phyloP scores from a whole-genome alignment of 1,140 invertebrate species.

The Pemphigus obesinymphae region DNA sequence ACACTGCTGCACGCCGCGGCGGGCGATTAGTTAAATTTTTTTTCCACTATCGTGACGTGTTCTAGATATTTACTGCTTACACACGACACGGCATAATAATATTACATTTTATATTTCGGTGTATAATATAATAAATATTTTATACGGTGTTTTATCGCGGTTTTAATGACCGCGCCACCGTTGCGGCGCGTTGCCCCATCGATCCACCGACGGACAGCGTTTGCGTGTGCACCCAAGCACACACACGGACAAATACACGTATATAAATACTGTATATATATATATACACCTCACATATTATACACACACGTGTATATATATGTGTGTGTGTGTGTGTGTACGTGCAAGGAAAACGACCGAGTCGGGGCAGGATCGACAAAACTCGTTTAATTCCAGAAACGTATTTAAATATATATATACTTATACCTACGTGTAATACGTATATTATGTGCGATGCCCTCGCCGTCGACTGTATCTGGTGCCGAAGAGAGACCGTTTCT shows the following conservation, averaged over 20 bases:
- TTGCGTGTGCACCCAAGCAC: not conserved
- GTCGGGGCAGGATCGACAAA: conserved; percentile 1
- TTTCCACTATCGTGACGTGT: not conserved
- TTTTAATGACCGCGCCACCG: conserved; percentile 8
- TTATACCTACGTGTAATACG: not conserved
- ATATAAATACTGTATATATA: no score
- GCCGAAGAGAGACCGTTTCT: conserved; percentile 4
- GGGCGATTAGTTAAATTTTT: no score
- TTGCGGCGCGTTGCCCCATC: not conserved
- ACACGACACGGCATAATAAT: not conserved
- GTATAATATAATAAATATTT: no score
- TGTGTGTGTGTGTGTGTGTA: no score
- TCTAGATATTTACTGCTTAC: no score
- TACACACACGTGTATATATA: no score
- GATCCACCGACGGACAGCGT: not conserved
- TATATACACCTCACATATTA: no score
- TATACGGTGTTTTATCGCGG: no score
- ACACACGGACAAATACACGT: not conserved
- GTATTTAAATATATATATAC: conserved; percentile 7
- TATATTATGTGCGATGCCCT: not conserved
- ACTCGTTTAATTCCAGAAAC: conserved; percentile 28
- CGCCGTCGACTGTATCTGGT: not conserved
- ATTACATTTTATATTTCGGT: not conserved
- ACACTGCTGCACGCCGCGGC: no score
- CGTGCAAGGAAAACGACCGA: not conserved